phyloP scores from a whole-genome alignment of 2,797 vertebrate species.

The Gallirallus australis region DNA sequence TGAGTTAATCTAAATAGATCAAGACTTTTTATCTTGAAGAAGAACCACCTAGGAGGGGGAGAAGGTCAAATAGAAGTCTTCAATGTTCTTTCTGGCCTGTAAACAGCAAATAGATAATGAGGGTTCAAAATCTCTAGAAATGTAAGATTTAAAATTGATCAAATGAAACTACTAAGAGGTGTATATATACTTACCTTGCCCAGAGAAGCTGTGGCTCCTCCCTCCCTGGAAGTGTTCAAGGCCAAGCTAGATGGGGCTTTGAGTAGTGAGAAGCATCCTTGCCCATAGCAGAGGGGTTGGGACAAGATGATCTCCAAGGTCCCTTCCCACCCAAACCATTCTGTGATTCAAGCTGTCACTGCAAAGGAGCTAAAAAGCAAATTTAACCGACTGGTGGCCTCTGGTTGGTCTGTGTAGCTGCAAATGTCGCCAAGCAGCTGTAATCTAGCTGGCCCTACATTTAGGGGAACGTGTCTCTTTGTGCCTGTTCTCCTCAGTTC shows the following conservation, averaged over 20 bases:
- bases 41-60: neutral
- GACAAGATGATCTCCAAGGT: no score
- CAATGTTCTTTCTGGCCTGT: neutral
- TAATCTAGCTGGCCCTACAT: neutral
- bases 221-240: no score
- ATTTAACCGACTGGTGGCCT: slow-evolving; percentile 13
- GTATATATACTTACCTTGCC: no score
- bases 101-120: slow-evolving; percentile 27
- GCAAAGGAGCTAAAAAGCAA: neutral
- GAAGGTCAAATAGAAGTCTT: slow-evolving; percentile 28
- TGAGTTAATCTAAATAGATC: slow-evolving; percentile 46
- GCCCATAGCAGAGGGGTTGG: no score
- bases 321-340: no score
- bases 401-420: neutral
- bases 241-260: no score
- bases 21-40: slow-evolving; percentile 31
- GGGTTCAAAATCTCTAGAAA: neutral
- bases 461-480: neutral
- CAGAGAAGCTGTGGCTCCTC: no score
- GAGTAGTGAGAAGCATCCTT: no score
- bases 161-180: neutral
- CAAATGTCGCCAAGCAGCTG: neutral
- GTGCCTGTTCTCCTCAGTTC: neutral
- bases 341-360: neutral
- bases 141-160: neutral